Evolutionary conservation across 53 echinoderm and acorn worm species (phyloP).

Genomic region (Actinopyga echinites): DNA sequence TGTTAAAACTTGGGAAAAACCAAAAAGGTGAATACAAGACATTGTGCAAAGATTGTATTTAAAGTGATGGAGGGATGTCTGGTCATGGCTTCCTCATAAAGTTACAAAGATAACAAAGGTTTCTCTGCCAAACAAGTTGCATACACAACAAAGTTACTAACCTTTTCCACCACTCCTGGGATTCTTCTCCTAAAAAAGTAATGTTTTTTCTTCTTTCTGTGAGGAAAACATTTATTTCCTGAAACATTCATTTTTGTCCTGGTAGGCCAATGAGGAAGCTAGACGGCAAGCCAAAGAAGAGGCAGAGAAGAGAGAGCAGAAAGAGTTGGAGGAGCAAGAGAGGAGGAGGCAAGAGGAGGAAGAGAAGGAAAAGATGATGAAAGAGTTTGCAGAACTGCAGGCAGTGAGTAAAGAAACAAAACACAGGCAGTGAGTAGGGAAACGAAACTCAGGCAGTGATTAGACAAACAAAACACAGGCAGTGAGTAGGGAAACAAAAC

Average conservation of each 20-base stretch:
- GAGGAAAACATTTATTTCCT: too few relatives aligned
- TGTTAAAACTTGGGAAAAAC: too few relatives aligned
- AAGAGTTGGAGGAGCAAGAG: slow-evolving; percentile 64
- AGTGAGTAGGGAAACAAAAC: neutral
- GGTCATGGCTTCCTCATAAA: too few relatives aligned
- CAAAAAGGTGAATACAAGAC: too few relatives aligned
- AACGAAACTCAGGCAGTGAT: slow-evolving; percentile 41
- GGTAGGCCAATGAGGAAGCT: slow-evolving; percentile 62
- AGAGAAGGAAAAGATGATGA: slow-evolving; percentile 54
- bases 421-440: neutral
- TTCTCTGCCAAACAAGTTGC: too few relatives aligned
- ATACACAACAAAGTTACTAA: neutral
- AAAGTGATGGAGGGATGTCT: too few relatives aligned
- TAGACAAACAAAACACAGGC: neutral
- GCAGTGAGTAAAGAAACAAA: slow-evolving; percentile 25
- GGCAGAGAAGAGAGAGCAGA: slow-evolving; percentile 50
- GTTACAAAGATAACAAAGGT: too few relatives aligned
- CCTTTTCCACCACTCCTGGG: too few relatives aligned
- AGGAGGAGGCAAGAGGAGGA: slow-evolving; percentile 55
- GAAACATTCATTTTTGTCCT: neutral
- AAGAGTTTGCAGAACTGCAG: slow-evolving; percentile 55
- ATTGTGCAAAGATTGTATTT: too few relatives aligned
- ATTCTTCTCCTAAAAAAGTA: too few relatives aligned
- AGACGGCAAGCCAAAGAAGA: slow-evolving; percentile 59
- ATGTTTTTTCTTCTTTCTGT: neutral